Percentiles rank a stretch among this genome's conserved stretches.
Evolutionary conservation across 2,797 vertebrate species (phyloP).

Genomic region (Esox lucius): DNA sequence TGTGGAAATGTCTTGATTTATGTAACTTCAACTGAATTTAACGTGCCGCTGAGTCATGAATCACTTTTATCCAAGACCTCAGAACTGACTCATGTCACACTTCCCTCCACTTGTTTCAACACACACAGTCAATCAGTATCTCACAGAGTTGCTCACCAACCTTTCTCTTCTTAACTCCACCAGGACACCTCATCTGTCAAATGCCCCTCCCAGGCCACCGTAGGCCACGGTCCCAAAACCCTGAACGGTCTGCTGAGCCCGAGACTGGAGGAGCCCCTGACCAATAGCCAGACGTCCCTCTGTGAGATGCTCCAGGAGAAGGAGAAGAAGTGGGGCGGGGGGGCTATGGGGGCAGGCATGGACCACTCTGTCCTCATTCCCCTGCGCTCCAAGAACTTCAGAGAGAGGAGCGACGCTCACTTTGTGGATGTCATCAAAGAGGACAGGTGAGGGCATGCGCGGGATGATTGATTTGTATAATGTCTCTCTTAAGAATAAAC

Average conservation of each 20-base stretch:
- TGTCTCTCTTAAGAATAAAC: neutral
- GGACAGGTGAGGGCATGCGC: conserved; percentile 82
- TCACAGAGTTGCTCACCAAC: neutral
- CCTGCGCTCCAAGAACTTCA: conserved; percentile 93
- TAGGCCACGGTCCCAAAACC: conserved; percentile 79
- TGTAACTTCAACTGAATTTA: neutral
- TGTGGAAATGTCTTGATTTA: neutral
- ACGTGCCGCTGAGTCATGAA: conserved; percentile 9
- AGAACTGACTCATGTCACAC: neutral
- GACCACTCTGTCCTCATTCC: conserved; percentile 95
- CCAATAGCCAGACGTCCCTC: conserved; percentile 92
- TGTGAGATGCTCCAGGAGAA: conserved; percentile 95
- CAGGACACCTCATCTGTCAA: conserved; percentile 58
- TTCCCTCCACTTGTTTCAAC: neutral
- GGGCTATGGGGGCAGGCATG: conserved; percentile 66
- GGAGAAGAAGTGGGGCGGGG: conserved; percentile 86
- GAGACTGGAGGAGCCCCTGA: conserved; percentile 83
- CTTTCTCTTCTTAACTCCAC: neutral
- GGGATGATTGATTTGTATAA: too few relatives aligned
- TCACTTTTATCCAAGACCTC: conserved; percentile 10
- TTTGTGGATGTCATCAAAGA: conserved; percentile 99
- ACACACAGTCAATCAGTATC: neutral
- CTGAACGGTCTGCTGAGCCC: conserved; percentile 92
- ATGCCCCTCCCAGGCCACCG: conserved; percentile 61
- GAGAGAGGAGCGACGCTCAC: conserved; percentile 95